Percentiles rank a stretch among this genome's conserved stretches.
phyloP scores from a whole-genome alignment of 2,113 vertebrate genomes.

The Scytalopus superciliaris region DNA sequence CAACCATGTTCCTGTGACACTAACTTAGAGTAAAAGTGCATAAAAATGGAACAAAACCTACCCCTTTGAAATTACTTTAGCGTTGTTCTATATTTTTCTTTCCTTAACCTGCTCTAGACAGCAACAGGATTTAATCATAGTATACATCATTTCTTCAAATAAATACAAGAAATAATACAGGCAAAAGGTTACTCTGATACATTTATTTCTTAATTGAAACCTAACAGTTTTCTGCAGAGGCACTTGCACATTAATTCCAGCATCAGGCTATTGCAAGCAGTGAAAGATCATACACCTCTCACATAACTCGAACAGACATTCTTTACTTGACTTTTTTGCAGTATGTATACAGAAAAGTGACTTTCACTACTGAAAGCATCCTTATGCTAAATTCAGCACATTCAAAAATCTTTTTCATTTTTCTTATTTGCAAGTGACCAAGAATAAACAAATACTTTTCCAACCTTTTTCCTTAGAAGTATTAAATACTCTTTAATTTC shows the following conservation, averaged over 20 bases:
- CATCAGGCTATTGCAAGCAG: background rate
- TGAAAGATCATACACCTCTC: background rate
- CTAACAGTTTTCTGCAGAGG: background rate
- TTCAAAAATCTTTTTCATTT: background rate
- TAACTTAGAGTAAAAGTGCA: background rate
- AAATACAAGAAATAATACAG: background rate
- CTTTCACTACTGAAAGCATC: background rate
- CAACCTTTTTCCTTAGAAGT: slow-evolving; percentile 85
- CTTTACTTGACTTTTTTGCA: background rate
- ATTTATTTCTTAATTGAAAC: background rate
- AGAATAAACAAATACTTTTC: background rate
- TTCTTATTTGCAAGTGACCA: background rate
- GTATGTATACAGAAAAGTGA: background rate
- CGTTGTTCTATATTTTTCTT: background rate
- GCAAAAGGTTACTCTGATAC: background rate
- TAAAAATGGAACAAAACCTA: background rate
- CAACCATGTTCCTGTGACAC: background rate
- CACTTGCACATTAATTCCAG: background rate
- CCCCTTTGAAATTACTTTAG: background rate
- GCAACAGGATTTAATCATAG: background rate
- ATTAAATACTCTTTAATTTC: slow-evolving; percentile 80
- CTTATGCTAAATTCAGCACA: background rate
- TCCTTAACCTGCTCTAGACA: background rate
- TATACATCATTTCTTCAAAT: background rate
- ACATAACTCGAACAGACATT: background rate